Evolutionary conservation across 1,140 invertebrate species (phyloP).

Genomic region (Mylabris phalerata): DNA sequence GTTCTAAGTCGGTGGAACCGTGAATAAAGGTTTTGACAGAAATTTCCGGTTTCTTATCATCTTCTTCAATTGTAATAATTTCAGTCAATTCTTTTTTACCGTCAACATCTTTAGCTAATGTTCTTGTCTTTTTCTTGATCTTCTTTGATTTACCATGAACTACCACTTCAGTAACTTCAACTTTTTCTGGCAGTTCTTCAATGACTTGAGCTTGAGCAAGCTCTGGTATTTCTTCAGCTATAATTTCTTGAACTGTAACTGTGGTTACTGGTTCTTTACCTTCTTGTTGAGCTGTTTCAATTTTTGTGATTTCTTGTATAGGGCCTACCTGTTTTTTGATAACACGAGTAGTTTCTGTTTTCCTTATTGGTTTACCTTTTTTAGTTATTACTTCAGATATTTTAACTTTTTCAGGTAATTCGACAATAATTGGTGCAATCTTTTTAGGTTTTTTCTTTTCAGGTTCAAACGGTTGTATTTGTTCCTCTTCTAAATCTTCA

Average conservation of each 20-base stretch:
- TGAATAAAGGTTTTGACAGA: constrained; percentile 9
- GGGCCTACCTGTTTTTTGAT: constrained; percentile 33
- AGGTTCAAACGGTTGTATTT: constrained; percentile 30
- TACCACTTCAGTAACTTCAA: constrained; percentile 35
- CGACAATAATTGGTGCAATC: constrained; percentile 31
- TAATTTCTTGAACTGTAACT: constrained; percentile 43
- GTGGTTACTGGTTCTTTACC: constrained; percentile 33
- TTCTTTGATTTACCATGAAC: constrained; percentile 31
- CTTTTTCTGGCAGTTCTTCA: constrained; percentile 31
- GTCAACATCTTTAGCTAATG: constrained; percentile 28
- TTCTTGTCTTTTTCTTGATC: constrained; percentile 23
- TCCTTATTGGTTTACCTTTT: constrained; percentile 31
- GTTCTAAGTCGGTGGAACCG: constrained; percentile 22
- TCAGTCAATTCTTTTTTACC: constrained; percentile 34
- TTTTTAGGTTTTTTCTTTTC: constrained; percentile 19
- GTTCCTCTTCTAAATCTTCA: constrained; percentile 27
- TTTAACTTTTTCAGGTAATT: constrained; percentile 41
- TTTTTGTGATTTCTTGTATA: constrained; percentile 34
- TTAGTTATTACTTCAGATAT: constrained; percentile 35
- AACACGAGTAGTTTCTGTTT: constrained; percentile 37
- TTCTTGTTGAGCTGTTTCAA: constrained; percentile 37
- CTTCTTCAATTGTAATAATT: constrained; percentile 36
- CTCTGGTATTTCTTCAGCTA: constrained; percentile 21
- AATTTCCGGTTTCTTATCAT: constrained; percentile 29
- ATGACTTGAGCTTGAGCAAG: constrained; percentile 9